Conservation (phyloP, 2,113 vertebrate species). For the Triplophysa rosa region DNA sequence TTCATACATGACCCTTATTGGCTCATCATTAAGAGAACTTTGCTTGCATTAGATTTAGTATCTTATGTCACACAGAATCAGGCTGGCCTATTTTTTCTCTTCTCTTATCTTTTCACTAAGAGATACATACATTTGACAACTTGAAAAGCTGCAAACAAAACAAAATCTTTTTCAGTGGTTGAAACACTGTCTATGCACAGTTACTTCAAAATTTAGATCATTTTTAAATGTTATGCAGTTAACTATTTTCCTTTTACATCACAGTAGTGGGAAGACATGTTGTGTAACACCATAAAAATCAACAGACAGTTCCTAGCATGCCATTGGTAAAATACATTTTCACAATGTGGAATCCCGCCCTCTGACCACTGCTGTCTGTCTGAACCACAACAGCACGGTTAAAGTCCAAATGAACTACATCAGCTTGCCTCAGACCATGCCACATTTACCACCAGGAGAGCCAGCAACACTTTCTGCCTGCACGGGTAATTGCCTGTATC, state of each 20-base stretch:
- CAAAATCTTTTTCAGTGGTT: no score
- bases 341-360: background rate
- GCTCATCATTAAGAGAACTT: no score
- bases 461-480: background rate
- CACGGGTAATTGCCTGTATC: background rate
- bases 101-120: no score
- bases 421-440: slow-evolving; percentile 18
- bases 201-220: background rate
- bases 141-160: background rate
- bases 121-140: no score
- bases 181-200: background rate
- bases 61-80: no score
- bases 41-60: no score
- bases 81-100: no score
- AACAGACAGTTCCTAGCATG: slow-evolving; percentile 30
- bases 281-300: slow-evolving; percentile 6
- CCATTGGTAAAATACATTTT: slow-evolving; percentile 23
- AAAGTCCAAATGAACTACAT: slow-evolving; percentile 29
- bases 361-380: slow-evolving; percentile 26
- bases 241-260: background rate
- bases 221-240: background rate
- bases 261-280: background rate
- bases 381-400: slow-evolving; percentile 9
- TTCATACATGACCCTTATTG: no score
- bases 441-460: slow-evolving; percentile 2